phyloP scores from a whole-genome alignment of 1,140 invertebrate species.

The Anoplolepis gracilipes region DNA sequence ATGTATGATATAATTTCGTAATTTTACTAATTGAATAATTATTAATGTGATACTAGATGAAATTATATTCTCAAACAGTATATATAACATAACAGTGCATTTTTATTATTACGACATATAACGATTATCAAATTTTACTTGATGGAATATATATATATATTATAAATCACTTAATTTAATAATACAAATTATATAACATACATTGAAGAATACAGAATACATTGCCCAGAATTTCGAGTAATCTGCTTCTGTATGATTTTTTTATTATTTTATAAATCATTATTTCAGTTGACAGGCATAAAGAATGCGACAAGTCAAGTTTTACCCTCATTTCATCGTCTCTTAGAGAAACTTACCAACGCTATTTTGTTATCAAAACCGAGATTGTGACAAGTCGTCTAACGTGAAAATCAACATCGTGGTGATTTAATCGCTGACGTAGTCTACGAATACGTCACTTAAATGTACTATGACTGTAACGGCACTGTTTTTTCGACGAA shows the following conservation, averaged over 20 bases:
- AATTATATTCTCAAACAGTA: neutral
- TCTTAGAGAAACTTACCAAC: neutral
- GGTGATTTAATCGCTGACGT: slow-evolving; percentile 39
- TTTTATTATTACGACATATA: neutral
- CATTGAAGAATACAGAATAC: no score
- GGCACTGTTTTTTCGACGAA: slow-evolving; percentile 27
- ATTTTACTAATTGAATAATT: neutral
- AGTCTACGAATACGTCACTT: slow-evolving; percentile 38
- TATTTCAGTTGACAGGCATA: neutral
- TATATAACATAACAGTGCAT: neutral
- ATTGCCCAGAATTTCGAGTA: neutral
- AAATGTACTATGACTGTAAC: slow-evolving; percentile 50
- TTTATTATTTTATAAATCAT: neutral
- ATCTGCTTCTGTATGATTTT: neutral
- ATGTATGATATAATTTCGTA: neutral
- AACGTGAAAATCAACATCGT: slow-evolving; percentile 39
- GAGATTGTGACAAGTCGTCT: slow-evolving; percentile 28
- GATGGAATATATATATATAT: neutral
- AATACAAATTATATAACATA: neutral
- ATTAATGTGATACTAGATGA: neutral
- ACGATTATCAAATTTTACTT: neutral
- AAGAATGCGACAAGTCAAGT: neutral
- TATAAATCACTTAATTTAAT: neutral
- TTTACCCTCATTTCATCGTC: neutral
- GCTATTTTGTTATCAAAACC: neutral